Base-by-base conservation (phyloP, 2,113 vertebrate genomes). In the Acrocephalus kingi region DNA sequence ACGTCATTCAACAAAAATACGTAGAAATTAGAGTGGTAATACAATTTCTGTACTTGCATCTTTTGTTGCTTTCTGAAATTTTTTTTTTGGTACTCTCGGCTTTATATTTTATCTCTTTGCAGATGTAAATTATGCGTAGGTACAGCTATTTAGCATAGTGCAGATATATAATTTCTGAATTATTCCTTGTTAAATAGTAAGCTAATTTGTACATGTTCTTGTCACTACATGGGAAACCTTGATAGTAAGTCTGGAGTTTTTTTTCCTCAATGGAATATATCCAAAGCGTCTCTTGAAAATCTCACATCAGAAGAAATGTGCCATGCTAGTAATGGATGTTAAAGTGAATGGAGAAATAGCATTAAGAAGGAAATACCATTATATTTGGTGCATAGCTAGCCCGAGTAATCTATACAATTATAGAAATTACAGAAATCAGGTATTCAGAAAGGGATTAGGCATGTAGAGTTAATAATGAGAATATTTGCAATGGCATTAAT, bases 371-470 rank as follows among this genome's bases (percentile, higher is more conserved):
- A 75, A 95, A 68, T 73, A 33, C 17, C 8, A 28, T 75, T 87
- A 19, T 63, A 28, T 78, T 72, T 74, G 45, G 18, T 84, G 24
- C 33, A 31, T 37, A 84, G 22, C 19, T 72, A 46, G 54, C 31
- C 51, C n/a, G 54, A 80, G n/a, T 73, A 67, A 78, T 72, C 61
- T 82, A 12, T 66, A 13, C 49, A 82, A 73, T 72, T 76, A 58
- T 5, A 78, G 37, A 72, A 82, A 87, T 87, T 63, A 66, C 21
- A 49, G 58, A 82, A 82, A 5, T 67, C 20, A 54, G 33, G 33
- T 68, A 72, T 95, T 89, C 37, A 79, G 63, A 64, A 82, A 35
- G 19, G 41, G 71, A 87, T 92, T 91, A 94, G 54, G 19, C 6
- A 3, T 64, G 33, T 68, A 58, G 68, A 71, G 22, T 69, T 93